These are phyloP conservation scores for Odontomachus brunneus DNA, from an alignment of 1,140 invertebrate species.

Conservation along the genomic window DNA sequence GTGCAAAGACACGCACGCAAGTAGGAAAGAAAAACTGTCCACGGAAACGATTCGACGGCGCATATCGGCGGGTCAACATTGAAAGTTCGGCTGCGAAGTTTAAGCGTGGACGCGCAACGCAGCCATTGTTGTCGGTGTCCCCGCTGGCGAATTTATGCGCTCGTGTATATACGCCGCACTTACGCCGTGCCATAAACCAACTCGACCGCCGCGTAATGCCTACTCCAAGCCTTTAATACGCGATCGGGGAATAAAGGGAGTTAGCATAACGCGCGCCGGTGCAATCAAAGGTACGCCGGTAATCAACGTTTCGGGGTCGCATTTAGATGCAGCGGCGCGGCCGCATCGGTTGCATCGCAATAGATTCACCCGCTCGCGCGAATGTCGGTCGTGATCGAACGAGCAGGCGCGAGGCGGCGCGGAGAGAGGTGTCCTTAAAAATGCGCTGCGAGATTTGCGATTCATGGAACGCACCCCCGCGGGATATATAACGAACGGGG, in stretches of 20 bases:
- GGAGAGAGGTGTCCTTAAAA: constrained; percentile 43
- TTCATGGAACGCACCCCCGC: background rate
- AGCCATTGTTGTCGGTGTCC: constrained; percentile 4
- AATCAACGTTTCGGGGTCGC: constrained; percentile 41
- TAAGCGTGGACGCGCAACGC: background rate
- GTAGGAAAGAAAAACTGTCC: constrained; percentile 3
- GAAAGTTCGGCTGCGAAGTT: constrained; percentile 40
- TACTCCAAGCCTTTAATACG: constrained; percentile 59
- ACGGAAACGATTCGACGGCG: background rate
- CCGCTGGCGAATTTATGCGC: constrained; percentile 36
- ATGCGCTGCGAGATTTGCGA: constrained; percentile 16
- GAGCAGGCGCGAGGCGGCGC: background rate
- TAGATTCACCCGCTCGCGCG: constrained; percentile 3
- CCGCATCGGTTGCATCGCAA: constrained; percentile 11
- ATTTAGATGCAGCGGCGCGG: constrained; percentile 35
- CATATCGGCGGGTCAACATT: background rate
- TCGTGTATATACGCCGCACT: constrained; percentile 48
- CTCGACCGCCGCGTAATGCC: constrained; percentile 62
- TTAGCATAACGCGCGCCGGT: constrained; percentile 50
- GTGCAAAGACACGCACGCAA: background rate
- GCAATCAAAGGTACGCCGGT: constrained; percentile 47
- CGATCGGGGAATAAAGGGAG: constrained; percentile 59
- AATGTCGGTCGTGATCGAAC: background rate
- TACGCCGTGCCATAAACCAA: constrained; percentile 62
- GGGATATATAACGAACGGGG: constrained; percentile 1